These are phyloP conservation scores for Seira ritae DNA, from an alignment of 2,888 invertebrate species.

Conservation along the genomic window DNA sequence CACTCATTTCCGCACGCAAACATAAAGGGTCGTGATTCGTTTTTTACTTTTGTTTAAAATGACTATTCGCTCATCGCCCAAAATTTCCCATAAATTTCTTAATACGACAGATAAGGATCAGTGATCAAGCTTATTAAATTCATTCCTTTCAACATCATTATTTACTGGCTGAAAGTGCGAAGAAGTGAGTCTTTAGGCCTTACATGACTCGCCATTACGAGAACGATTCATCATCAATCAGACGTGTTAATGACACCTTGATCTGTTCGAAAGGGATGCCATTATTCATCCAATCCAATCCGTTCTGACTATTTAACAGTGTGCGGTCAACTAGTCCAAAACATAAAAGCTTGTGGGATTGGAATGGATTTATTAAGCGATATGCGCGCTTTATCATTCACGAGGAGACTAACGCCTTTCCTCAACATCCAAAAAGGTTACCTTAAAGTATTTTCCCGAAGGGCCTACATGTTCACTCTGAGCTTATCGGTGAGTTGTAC, in stretches of 20 bases:
- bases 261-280: not conserved
- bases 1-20: not conserved
- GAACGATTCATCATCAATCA: not conserved
- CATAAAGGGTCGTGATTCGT: not conserved
- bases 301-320: not conserved
- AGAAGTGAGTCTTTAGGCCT: not conserved
- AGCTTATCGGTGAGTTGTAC: too few species aligned
- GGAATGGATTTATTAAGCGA: not conserved
- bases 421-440: not conserved
- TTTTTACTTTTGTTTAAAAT: not conserved
- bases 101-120: constrained; percentile 5
- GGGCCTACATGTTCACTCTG: not conserved
- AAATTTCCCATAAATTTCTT: not conserved
- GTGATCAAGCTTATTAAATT: not conserved
- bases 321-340: not conserved
- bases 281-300: constrained; percentile 11
- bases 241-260: constrained; percentile 14
- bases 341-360: not conserved
- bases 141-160: not conserved
- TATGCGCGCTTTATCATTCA: not conserved
- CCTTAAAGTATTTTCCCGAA: not conserved
- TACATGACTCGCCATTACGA: not conserved
- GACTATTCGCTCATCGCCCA: not conserved
- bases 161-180: not conserved
- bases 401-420: constrained; percentile 2